Percentiles rank a stretch among this genome's conserved stretches.
Evolutionary conservation across 2,113 vertebrate species (phyloP).

Genomic region (Xiphophorus maculatus): DNA sequence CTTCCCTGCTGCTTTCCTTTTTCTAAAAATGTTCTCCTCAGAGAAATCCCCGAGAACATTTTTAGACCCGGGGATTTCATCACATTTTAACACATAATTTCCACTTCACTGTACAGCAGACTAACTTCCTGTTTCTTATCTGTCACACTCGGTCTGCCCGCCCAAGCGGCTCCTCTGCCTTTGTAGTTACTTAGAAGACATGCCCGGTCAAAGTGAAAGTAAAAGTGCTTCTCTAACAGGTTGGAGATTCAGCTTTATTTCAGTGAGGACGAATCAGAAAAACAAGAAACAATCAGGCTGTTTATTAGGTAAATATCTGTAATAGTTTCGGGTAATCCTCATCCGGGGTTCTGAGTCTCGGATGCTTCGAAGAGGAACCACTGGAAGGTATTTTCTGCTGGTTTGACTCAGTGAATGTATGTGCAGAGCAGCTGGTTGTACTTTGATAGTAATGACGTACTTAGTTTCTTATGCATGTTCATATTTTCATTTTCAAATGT

Average conservation of each 20-base stretch:
- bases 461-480: not conserved
- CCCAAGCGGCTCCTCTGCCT: not conserved
- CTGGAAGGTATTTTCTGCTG: not conserved
- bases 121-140: not conserved
- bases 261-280: not conserved
- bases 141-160: no score
- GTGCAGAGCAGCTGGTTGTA: not conserved
- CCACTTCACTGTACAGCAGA: not conserved
- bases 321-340: not conserved
- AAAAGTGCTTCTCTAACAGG: not conserved
- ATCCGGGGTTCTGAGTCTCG: no score
- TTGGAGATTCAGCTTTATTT: not conserved
- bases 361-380: not conserved
- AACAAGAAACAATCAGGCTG: not conserved
- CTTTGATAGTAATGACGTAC: no score
- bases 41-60: not conserved
- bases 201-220: not conserved
- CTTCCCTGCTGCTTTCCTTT: no score
- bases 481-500: not conserved
- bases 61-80: not conserved
- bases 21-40: no score
- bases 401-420: not conserved
- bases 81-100: not conserved
- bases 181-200: not conserved
- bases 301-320: not conserved